phyloP scores from a whole-genome alignment of 2,888 invertebrate species.

The Hypomecis atomaria region DNA sequence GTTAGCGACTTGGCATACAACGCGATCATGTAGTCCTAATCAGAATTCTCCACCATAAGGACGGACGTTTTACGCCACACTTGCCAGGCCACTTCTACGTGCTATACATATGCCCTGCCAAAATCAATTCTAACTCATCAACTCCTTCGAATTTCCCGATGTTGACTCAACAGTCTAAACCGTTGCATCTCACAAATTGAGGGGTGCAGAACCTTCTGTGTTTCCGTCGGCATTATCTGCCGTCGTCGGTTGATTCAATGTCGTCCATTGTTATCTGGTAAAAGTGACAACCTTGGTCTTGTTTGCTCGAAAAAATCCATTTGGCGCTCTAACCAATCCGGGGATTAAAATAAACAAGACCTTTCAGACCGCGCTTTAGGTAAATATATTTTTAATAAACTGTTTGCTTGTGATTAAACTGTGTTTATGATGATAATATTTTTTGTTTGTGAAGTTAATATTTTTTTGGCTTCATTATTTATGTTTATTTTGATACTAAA shows the following conservation, averaged over 20 bases:
- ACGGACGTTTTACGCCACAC: too few species aligned
- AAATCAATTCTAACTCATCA: too few species aligned
- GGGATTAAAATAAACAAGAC: conserved; percentile 20
- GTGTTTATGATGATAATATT: not conserved
- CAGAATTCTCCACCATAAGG: too few species aligned
- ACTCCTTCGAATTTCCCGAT: too few species aligned
- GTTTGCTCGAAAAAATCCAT: conserved; percentile 37
- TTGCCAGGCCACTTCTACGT: too few species aligned
- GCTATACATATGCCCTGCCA: too few species aligned
- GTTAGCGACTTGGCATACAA: too few species aligned
- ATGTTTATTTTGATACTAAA: not conserved
- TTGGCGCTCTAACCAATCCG: conserved; percentile 22
- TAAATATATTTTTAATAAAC: conserved; percentile 6
- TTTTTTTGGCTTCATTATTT: not conserved
- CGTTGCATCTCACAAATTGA: not conserved
- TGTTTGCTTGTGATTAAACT: conserved; percentile 6
- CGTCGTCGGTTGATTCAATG: conserved; percentile 55
- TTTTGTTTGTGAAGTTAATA: conserved; percentile 4
- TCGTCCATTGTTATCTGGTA: conserved; percentile 60
- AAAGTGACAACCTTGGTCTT: conserved; percentile 57
- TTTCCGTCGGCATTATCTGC: conserved; percentile 51
- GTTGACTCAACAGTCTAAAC: not conserved
- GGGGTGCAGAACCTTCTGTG: conserved; percentile 33
- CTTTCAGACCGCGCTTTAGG: not conserved
- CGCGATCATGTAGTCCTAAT: too few species aligned